A percentile compares a stretch with the other conserved stretches of the same genome.
phyloP scores from a whole-genome alignment of 2,113 vertebrate genomes.

The Heliornis fulica region DNA sequence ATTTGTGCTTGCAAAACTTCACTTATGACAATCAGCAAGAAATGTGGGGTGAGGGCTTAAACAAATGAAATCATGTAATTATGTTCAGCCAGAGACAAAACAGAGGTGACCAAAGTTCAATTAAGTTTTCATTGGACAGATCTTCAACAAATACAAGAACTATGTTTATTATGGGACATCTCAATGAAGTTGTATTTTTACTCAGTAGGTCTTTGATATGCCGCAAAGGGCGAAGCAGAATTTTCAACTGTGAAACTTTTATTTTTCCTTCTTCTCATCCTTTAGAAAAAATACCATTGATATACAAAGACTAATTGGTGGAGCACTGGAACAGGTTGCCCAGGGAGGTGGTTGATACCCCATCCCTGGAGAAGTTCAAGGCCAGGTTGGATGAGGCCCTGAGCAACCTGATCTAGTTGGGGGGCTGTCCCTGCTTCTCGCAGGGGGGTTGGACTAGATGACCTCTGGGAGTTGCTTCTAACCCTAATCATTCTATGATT shows the following conservation, averaged over 20 bases:
- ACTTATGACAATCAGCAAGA: background rate
- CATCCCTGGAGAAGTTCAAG: too few relatives aligned
- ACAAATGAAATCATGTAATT: background rate
- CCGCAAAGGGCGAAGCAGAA: background rate
- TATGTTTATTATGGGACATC: background rate
- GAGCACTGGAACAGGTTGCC: too few relatives aligned
- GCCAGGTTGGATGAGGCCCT: too few relatives aligned
- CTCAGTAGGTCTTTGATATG: background rate
- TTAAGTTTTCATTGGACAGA: background rate
- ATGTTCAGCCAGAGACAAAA: background rate
- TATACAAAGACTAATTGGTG: background rate
- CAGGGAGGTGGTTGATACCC: too few relatives aligned
- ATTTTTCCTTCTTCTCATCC: background rate
- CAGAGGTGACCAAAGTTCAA: background rate
- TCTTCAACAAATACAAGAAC: background rate
- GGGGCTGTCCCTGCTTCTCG: too few relatives aligned
- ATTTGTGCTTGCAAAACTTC: background rate
- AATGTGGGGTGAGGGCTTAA: background rate
- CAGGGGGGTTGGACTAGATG: too few relatives aligned
- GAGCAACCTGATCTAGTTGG: too few relatives aligned
- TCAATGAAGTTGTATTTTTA: background rate
- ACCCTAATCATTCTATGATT: too few relatives aligned
- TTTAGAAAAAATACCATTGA: background rate
- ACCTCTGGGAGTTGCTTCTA: too few relatives aligned
- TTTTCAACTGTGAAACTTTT: background rate